phyloP scores from a whole-genome alignment of 2,113 vertebrate species.

The Heteronetta atricapilla region DNA sequence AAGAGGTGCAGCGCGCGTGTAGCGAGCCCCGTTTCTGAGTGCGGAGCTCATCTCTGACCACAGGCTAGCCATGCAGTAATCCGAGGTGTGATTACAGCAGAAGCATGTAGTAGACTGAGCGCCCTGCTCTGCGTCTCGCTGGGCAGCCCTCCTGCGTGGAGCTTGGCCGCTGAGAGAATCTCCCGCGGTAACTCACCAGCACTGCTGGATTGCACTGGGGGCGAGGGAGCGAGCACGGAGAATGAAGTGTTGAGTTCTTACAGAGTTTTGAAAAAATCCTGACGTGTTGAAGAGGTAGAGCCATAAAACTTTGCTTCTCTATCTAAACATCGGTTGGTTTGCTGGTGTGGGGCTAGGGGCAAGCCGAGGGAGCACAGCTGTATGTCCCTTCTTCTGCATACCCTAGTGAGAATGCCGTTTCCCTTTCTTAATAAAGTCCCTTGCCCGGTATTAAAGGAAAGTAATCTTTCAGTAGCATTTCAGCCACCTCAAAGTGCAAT shows the following conservation, averaged over 20 bases:
- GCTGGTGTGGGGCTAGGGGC: background rate
- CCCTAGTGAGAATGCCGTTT: background rate
- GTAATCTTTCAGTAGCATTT: conserved; percentile 13
- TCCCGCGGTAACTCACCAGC: background rate
- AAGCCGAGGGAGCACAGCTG: background rate
- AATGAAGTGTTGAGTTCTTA: background rate
- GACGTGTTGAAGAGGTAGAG: background rate
- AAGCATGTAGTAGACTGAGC: background rate
- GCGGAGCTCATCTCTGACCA: background rate
- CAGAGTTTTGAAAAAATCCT: background rate
- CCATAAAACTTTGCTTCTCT: background rate
- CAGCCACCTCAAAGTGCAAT: conserved; percentile 10
- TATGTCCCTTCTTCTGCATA: background rate
- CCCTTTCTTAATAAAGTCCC: background rate
- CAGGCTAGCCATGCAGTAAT: background rate
- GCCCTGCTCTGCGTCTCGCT: background rate
- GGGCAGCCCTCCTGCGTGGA: background rate
- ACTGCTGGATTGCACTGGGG: background rate
- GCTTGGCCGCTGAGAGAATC: accelerated
- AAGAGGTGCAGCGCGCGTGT: background rate
- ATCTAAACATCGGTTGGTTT: background rate
- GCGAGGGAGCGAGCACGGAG: background rate
- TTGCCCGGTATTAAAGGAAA: background rate
- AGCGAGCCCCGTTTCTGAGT: background rate
- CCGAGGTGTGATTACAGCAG: background rate